Evolutionary conservation across 2,113 vertebrate species (phyloP), one percentile per base, ranked within the genome.

Genomic region (Labeo rohita): DNA sequence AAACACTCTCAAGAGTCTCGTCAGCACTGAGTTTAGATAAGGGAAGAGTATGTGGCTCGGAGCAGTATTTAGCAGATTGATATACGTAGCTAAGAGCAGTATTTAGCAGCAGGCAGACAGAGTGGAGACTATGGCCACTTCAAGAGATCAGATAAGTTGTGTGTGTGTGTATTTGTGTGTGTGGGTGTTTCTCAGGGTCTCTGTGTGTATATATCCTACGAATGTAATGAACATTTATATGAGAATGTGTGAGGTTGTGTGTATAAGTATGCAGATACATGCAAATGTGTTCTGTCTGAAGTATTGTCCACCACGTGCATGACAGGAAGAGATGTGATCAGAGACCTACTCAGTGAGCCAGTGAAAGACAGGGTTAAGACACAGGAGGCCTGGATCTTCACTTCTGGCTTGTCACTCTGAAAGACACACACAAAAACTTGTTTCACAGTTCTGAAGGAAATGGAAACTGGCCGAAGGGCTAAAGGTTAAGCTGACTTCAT

Each of bases 71-170:
- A 89, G 88, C 85, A 84, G 85, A 88, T 86, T 90, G 95, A 95
- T 94, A 95, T 80, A 70, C 18, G 56, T 76, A 83, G 89, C 87
- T 86, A 73, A 85, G 87, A 89, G 90, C 88, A 89, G 87, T 77
- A 89, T 90, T 87, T 87, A 90, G 81, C 87, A 91, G 93, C 85
- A 92, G 93, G 93, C 87, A 95, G 95, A 95, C 95, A 93, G 90
- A 94, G 93, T 93, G 94, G 95, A 95, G 95, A 94, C 94, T 88
- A 87, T 80, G 72, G 87, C 92, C 94, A 92, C 93, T 93, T 92
- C 74, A 92, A 49, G 21, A 87, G 88, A 94, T 94, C 93, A 93
- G 94, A 95, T 95, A 93, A 92, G 86, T 79, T 50, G 59, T 82
- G 18, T 28, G 21, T 82, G 61, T 72, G 65, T 83, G 81, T 70